These are phyloP conservation scores for Cheilosia grossa DNA, from an alignment of 2,888 invertebrate species.

Conservation along the genomic window DNA sequence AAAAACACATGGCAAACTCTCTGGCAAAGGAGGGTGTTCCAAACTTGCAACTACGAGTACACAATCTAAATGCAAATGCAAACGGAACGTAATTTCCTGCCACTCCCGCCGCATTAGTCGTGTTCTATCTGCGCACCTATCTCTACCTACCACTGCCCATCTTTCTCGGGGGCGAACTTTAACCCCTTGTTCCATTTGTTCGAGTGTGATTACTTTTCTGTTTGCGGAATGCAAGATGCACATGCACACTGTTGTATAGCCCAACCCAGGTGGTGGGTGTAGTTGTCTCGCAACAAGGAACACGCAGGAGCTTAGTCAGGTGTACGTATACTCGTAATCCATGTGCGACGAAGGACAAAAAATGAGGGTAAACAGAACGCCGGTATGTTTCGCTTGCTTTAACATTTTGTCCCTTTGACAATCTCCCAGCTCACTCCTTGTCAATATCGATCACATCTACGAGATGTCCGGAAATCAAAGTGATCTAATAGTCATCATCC, in stretches of 20 bases:
- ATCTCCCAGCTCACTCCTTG: not conserved
- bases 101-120: slow-evolving; percentile 65
- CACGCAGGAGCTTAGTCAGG: slow-evolving; percentile 32
- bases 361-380: too few relatives aligned
- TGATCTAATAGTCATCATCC: slow-evolving; percentile 10
- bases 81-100: slow-evolving; percentile 69
- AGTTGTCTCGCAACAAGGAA: not conserved
- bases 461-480: slow-evolving; percentile 23
- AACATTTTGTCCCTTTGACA: slow-evolving; percentile 3
- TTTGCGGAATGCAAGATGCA: slow-evolving; percentile 49
- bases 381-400: too few relatives aligned
- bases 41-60: slow-evolving; percentile 9
- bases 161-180: slow-evolving; percentile 12
- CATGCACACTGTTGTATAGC: slow-evolving; percentile 7
- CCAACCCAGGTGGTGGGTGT: not conserved
- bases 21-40: not conserved
- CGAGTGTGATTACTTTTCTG: slow-evolving; percentile 68
- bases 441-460: slow-evolving; percentile 18
- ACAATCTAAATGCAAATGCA: slow-evolving; percentile 74
- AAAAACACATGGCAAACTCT: not conserved
- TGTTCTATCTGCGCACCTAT: slow-evolving; percentile 80
- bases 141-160: slow-evolving; percentile 73
- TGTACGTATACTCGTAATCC: slow-evolving; percentile 17
- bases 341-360: slow-evolving; percentile 23
- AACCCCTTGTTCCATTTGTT: slow-evolving; percentile 37